Percentiles rank a stretch among this genome's conserved stretches.
These are phyloP conservation scores for Aratinga solstitialis DNA, from an alignment of 2,797 vertebrate species.

Conservation along the genomic window DNA sequence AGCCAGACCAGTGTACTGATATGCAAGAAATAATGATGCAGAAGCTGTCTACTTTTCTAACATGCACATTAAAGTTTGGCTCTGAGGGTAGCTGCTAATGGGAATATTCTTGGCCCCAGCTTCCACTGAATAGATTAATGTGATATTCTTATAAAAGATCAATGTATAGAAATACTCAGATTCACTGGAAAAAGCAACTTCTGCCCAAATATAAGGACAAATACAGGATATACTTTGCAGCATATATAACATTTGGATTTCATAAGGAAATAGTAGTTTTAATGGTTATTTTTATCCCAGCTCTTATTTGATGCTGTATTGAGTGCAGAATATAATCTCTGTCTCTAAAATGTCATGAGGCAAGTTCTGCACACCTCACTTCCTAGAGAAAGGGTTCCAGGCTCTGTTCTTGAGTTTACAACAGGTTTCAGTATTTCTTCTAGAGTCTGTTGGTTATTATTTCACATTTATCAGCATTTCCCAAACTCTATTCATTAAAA, in stretches of 20 bases:
- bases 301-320: not conserved
- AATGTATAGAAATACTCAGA: slow-evolving; percentile 8
- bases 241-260: not conserved
- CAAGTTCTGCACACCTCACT: not conserved
- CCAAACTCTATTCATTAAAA: not conserved
- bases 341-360: not conserved
- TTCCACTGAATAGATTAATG: not conserved
- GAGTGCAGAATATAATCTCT: not conserved
- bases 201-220: not conserved
- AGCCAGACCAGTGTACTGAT: not conserved
- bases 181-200: not conserved
- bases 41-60: slow-evolving; percentile 31
- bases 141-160: not conserved
- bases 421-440: not conserved
- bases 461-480: not conserved
- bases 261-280: not conserved
- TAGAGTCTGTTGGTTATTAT: not conserved
- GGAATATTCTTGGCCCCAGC: slow-evolving; percentile 5
- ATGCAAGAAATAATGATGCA: not conserved
- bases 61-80: slow-evolving; percentile 30
- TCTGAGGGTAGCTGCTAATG: slow-evolving; percentile 12
- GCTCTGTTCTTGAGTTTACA: not conserved
- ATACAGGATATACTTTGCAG: not conserved
- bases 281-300: not conserved
- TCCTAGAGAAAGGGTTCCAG: not conserved